Evolutionary conservation across 2,113 vertebrate species (phyloP).

Genomic region (Corydoras maculifer): DNA sequence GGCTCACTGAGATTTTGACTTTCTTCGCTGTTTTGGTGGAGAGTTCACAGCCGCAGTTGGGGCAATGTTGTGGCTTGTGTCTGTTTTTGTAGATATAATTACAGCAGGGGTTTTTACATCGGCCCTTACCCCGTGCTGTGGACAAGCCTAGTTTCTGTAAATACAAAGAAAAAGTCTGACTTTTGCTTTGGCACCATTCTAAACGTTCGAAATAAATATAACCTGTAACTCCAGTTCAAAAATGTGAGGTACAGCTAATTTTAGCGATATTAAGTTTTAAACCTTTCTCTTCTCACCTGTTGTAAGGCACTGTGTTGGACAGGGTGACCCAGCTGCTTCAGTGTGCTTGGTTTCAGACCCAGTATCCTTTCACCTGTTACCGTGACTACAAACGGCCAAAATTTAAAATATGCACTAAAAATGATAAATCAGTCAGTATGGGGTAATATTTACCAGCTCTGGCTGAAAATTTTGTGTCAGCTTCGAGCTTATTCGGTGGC

Average conservation of each 20-base stretch:
- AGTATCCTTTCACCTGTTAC: conserved; percentile 63
- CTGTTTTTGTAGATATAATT: conserved; percentile 93
- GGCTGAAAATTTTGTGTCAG: conserved; percentile 28
- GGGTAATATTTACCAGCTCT: conserved; percentile 44
- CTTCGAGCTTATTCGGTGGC: conserved; percentile 51
- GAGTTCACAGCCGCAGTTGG: conserved; percentile 85
- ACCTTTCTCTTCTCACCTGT: conserved; percentile 46
- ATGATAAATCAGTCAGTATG: neutral
- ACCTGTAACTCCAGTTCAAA: too few relatives aligned
- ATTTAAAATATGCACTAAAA: neutral
- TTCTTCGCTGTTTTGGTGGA: conserved; percentile 75
- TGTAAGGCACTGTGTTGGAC: conserved; percentile 35
- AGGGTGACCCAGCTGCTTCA: conserved; percentile 62
- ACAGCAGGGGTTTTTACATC: conserved; percentile 89
- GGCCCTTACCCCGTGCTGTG: conserved; percentile 87
- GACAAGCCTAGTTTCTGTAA: conserved; percentile 88
- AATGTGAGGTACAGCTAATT: neutral
- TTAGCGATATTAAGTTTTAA: neutral
- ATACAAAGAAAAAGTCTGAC: conserved; percentile 38
- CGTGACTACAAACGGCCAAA: conserved; percentile 53
- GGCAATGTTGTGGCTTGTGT: conserved; percentile 87
- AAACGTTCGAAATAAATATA: too few relatives aligned
- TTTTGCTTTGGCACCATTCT: conserved; percentile 58
- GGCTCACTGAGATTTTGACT: conserved; percentile 62
- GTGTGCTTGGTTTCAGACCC: conserved; percentile 81